A percentile compares a stretch with the other conserved stretches of the same genome.
Conservation (phyloP, 2,797 vertebrate genomes). For the Gallirallus australis region DNA sequence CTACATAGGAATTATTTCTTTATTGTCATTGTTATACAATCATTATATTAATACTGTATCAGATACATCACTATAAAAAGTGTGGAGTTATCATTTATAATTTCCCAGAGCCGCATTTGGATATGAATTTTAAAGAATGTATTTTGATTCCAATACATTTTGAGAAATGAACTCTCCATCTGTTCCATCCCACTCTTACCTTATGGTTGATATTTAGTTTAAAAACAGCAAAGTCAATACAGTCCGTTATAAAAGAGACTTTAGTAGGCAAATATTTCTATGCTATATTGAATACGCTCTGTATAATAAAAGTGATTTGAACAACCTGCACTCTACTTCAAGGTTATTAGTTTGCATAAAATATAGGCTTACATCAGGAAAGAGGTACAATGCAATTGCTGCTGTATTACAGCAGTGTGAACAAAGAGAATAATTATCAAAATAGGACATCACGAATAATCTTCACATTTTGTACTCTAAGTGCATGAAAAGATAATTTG, state of each 20-base stretch:
- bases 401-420: not conserved
- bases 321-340: not conserved
- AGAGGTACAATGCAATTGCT: not conserved
- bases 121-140: constrained; percentile 63
- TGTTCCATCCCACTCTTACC: constrained; percentile 67
- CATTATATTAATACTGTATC: constrained; percentile 8
- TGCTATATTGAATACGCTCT: constrained; percentile 23
- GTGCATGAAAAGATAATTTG: constrained; percentile 3
- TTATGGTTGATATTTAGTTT: constrained; percentile 63
- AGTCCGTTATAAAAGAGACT: constrained; percentile 42
- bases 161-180: constrained; percentile 65
- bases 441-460: not conserved
- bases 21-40: constrained; percentile 5
- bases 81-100: constrained; percentile 53
- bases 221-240: constrained; percentile 60
- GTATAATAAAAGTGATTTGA: constrained; percentile 49
- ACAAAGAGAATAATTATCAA: constrained; percentile 33
- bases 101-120: constrained; percentile 49
- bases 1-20: not conserved
- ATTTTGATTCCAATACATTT: constrained; percentile 53
- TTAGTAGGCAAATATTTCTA: constrained; percentile 35
- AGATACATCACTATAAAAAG: constrained; percentile 15
- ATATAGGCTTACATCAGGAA: not conserved
- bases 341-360: constrained; percentile 37
- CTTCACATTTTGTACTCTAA: not conserved